Conservation (phyloP, 2,888 invertebrate genomes). For the Polylopha cassiicola region DNA sequence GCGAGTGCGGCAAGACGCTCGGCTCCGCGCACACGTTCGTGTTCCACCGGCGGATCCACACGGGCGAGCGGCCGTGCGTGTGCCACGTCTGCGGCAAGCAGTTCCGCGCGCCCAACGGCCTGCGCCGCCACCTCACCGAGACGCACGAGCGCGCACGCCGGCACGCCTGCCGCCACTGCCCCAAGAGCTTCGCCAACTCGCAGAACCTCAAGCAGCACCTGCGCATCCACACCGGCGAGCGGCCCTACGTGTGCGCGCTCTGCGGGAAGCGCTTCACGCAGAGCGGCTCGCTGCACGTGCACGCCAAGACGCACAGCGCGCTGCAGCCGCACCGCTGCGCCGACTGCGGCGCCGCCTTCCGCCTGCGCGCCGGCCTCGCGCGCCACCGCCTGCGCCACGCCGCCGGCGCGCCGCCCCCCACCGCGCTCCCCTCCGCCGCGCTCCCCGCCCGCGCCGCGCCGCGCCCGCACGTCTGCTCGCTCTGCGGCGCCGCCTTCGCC, state of each 20-base stretch:
- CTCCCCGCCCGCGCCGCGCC: slow-evolving; percentile 79
- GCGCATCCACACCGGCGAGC: slow-evolving; percentile 67
- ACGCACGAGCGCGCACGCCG: slow-evolving; percentile 80
- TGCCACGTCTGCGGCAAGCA: slow-evolving; percentile 82
- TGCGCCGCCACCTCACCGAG: slow-evolving; percentile 79
- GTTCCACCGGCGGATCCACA: slow-evolving; percentile 80
- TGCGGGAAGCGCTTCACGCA: slow-evolving; percentile 82
- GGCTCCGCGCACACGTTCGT: slow-evolving; percentile 79
- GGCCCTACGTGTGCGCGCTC: slow-evolving; percentile 74
- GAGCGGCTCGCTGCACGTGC: slow-evolving; percentile 80
- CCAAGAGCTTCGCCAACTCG: slow-evolving; percentile 66
- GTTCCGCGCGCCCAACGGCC: slow-evolving; percentile 80
- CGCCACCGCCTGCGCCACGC: slow-evolving; percentile 79
- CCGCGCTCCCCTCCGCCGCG: slow-evolving; percentile 44
- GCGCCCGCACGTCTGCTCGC: slow-evolving; percentile 76
- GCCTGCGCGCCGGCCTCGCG: slow-evolving; percentile 74
- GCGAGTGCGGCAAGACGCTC: slow-evolving; percentile 76
- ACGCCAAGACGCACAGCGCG: slow-evolving; percentile 77
- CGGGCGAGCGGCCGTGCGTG: slow-evolving; percentile 80
- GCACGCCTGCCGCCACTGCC: slow-evolving; percentile 75
- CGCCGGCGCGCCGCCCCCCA: slow-evolving; percentile 79
- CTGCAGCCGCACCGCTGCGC: slow-evolving; percentile 76
- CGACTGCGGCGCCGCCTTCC: slow-evolving; percentile 79
- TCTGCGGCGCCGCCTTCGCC: slow-evolving; percentile 76
- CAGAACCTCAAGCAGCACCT: slow-evolving; percentile 68